phyloP scores from a whole-genome alignment of 2,888 invertebrate species.

The Notodromas monacha region DNA sequence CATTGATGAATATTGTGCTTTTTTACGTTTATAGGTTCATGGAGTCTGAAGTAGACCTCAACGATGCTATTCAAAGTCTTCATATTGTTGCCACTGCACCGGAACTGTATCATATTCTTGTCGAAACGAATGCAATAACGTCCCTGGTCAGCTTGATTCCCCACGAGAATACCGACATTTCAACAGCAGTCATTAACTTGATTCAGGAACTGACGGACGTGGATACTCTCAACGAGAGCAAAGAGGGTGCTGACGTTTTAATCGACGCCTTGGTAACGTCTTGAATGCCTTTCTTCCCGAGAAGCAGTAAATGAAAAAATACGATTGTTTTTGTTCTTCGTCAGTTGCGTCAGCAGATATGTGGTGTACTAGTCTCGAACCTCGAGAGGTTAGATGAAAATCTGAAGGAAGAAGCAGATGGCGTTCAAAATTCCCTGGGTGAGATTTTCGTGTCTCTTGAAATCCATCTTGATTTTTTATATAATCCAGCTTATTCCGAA shows the following conservation, averaged over 20 bases:
- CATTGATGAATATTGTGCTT: slow-evolving; percentile 5
- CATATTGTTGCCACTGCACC: slow-evolving; percentile 81
- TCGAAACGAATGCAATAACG: slow-evolving; percentile 56
- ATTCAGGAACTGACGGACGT: slow-evolving; percentile 75
- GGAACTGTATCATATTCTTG: slow-evolving; percentile 63
- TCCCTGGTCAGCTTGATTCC: slow-evolving; percentile 65
- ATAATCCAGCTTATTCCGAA: too few species aligned
- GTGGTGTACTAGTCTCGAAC: slow-evolving; percentile 66
- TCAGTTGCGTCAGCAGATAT: slow-evolving; percentile 31
- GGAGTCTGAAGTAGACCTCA: slow-evolving; percentile 74
- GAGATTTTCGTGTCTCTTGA: too few species aligned
- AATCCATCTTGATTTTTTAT: too few species aligned
- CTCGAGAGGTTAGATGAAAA: slow-evolving; percentile 66
- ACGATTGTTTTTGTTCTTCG: not conserved
- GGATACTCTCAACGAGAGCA: slow-evolving; percentile 72
- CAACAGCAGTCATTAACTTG: slow-evolving; percentile 37
- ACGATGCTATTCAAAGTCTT: slow-evolving; percentile 55
- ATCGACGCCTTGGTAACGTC: slow-evolving; percentile 34
- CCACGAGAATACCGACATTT: slow-evolving; percentile 84
- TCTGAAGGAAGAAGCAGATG: slow-evolving; percentile 74
- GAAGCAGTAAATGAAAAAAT: too few species aligned
- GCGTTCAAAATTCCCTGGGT: slow-evolving; percentile 74
- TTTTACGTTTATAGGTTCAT: slow-evolving; percentile 30
- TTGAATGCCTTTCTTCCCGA: too few species aligned
- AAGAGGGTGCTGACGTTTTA: slow-evolving; percentile 55